phyloP scores from a whole-genome alignment of 2,888 invertebrate genomes.

The Orthosia gracilis region DNA sequence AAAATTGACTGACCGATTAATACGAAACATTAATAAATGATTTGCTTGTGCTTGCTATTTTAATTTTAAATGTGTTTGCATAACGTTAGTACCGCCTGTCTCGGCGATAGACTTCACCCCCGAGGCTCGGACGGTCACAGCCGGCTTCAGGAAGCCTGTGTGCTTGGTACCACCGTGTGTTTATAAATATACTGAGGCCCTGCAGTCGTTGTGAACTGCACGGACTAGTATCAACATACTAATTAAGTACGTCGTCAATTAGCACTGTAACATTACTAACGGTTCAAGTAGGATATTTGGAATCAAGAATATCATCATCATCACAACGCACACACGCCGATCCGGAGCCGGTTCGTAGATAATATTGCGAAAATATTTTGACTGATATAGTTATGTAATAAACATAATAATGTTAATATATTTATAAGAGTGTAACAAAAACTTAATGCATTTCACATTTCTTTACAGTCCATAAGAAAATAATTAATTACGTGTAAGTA shows the following conservation, averaged over 20 bases:
- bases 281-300: conserved; percentile 33
- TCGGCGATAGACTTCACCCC: conserved; percentile 58
- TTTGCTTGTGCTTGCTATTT: conserved; percentile 80
- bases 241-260: conserved; percentile 62
- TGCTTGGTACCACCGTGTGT: conserved; percentile 51
- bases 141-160: conserved; percentile 67
- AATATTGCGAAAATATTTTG: conserved; percentile 89
- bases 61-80: conserved; percentile 72
- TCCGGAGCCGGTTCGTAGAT: conserved; percentile 77
- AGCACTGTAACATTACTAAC: conserved; percentile 41
- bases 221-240: conserved; percentile 23
- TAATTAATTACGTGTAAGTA: conserved; percentile 85
- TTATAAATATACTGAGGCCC: conserved; percentile 34
- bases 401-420: conserved; percentile 89
- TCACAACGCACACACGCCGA: conserved; percentile 64
- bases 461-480: conserved; percentile 89
- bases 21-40: conserved; percentile 69
- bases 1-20: conserved; percentile 78
- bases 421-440: conserved; percentile 89
- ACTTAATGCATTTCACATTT: conserved; percentile 91
- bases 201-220: conserved; percentile 17
- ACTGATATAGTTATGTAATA: conserved; percentile 89
- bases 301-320: conserved; percentile 48
- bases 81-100: conserved; percentile 69
- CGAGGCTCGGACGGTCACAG: conserved; percentile 66